Evolutionary conservation across 2,888 invertebrate species (phyloP), one percentile per base, ranked within the genome.

Genomic region (Epinotia nisella): DNA sequence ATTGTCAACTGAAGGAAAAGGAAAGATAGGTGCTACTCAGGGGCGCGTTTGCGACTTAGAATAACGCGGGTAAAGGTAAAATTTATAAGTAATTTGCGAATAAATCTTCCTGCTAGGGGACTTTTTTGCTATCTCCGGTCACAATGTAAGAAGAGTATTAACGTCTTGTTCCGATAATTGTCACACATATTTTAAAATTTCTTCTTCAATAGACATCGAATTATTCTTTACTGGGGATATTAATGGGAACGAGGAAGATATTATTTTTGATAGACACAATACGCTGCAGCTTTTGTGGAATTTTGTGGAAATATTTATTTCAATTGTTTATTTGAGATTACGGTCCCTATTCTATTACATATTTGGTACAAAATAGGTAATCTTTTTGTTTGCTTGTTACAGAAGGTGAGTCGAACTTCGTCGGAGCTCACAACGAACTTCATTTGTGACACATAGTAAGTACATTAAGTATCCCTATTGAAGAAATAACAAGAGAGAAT

Each of bases 61-160:
- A 64, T 51, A 41, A 49, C 56, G 62, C 10, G 61, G 61, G 51
- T 85, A 81, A 83, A 86, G 86, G 84, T 86, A 83, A 90, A 90
- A 92, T 92, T 91, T 90, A 93, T 91, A 91, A 90, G 93, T 93
- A 93, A 93, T 93, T 93, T 93, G 91, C 89, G 89, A 92, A 93
- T 93, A 93, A 93, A 93, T 93, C 93, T 92, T 88, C 79, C 79
- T 80, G 79, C 82, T 82, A 87, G 92, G 91, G 91, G 88, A 85
- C 80, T 82, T 92, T 92, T 91, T 90, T 90, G 84, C 82, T 81
- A 82, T 86, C 80, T 85, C 77, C 82, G 78, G 76, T 80, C 78
- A 89, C 90, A 89, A 85, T 92, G 91, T 92, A 91, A 91, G 88
- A 80, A 87, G 86, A 87, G 92, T 92, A 94, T 94, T 93, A 93